Conservation (phyloP, 2,113 vertebrate species). For the Scolopax mira region DNA sequence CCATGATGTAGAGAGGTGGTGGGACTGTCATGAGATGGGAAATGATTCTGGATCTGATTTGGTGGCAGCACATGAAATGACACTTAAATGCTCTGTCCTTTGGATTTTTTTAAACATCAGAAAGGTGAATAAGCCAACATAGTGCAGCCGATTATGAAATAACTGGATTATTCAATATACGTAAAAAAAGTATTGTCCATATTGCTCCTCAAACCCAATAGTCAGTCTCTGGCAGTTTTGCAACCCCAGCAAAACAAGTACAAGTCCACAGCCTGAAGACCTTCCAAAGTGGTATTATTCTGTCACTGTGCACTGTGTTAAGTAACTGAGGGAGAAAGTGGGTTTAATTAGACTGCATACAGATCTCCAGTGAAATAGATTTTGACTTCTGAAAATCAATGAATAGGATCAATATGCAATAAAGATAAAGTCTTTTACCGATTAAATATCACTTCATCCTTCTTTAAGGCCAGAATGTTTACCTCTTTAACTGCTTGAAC, state of each 20-base stretch:
- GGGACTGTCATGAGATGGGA: not conserved
- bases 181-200: fast-evolving
- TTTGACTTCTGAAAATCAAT: not conserved
- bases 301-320: not conserved
- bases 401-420: not conserved
- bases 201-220: not conserved
- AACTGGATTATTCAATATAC: fast-evolving
- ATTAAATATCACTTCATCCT: not conserved
- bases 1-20: fast-evolving
- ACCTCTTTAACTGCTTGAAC: not conserved
- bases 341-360: not conserved
- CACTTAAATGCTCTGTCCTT: not conserved
- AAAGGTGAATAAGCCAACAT: not conserved
- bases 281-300: not conserved
- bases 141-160: not conserved
- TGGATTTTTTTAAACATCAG: not conserved
- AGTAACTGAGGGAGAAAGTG: not conserved
- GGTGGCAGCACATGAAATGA: not conserved
- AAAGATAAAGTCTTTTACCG: not conserved
- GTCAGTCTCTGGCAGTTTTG: not conserved
- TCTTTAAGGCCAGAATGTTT: not conserved
- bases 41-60: not conserved
- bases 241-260: not conserved
- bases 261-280: not conserved
- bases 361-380: not conserved